Evolutionary conservation across 2,797 vertebrate species (phyloP).

Genomic region (Phalanger gymnotis): DNA sequence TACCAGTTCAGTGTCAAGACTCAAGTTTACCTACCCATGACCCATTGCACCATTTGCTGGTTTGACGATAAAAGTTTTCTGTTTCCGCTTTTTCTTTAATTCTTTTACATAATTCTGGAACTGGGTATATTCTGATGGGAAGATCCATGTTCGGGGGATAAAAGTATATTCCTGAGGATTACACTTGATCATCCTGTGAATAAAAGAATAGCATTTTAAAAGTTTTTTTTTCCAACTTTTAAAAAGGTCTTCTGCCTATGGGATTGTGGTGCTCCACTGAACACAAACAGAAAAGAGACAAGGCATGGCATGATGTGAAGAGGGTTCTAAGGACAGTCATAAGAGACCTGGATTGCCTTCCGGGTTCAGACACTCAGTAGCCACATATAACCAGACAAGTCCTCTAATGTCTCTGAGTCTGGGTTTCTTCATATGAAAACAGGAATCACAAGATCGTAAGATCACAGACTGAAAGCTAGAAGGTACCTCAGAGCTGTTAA

Average conservation of each 20-base stretch:
- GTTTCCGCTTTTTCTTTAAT: slow-evolving; percentile 95
- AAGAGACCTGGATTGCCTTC: not conserved
- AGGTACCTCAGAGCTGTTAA: not conserved
- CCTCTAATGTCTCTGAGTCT: not conserved
- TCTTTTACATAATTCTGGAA: slow-evolving; percentile 99
- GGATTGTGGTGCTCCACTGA: not conserved
- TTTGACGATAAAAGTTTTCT: slow-evolving; percentile 99
- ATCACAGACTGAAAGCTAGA: not conserved
- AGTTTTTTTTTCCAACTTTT: slow-evolving; percentile 56
- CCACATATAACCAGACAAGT: not conserved
- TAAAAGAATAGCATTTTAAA: slow-evolving; percentile 46
- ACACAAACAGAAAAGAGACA: not conserved
- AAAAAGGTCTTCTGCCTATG: slow-evolving; percentile 30
- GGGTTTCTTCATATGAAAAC: not conserved
- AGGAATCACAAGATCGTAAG: not conserved
- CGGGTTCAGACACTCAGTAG: not conserved
- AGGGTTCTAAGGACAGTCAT: not conserved
- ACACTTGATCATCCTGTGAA: slow-evolving; percentile 95
- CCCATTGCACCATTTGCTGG: slow-evolving; percentile 99
- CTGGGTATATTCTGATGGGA: slow-evolving; percentile 97
- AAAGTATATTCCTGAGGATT: slow-evolving; percentile 98
- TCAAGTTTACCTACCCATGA: slow-evolving; percentile 92
- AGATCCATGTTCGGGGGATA: slow-evolving; percentile 98
- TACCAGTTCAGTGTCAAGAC: not conserved
- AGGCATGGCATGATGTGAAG: not conserved